Conservation (phyloP, 2,113 vertebrate species). For the Toxostoma redivivum region DNA sequence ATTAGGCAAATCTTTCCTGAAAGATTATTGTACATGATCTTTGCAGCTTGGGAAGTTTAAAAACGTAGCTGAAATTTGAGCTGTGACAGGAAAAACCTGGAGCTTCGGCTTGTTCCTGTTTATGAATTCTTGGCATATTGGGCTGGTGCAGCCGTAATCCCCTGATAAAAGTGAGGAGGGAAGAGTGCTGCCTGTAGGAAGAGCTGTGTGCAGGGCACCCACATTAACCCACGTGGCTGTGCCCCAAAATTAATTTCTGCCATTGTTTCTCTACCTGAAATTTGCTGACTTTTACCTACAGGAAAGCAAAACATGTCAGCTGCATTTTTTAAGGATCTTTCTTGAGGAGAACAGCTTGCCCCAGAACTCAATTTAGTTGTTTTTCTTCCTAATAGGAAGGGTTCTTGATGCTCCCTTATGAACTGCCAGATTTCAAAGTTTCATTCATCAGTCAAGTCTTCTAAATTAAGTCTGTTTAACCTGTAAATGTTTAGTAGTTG, state of each 20-base stretch:
- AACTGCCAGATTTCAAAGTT: neutral
- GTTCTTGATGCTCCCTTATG: neutral
- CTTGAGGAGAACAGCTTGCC: neutral
- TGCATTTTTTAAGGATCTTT: neutral
- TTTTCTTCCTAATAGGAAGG: neutral
- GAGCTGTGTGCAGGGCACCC: neutral
- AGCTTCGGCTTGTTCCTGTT: neutral
- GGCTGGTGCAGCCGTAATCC: neutral
- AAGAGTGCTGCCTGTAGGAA: neutral
- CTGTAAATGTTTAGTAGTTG: neutral
- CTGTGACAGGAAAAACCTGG: neutral
- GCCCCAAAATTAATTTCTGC: neutral
- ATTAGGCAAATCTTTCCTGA: neutral
- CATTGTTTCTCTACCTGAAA: neutral
- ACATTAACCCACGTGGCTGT: rapidly evolving
- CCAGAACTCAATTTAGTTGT: neutral
- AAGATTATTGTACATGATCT: neutral
- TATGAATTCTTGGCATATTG: neutral
- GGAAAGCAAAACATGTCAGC: neutral
- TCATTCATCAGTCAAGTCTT: neutral
- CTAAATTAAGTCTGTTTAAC: neutral
- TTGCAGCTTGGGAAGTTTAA: neutral
- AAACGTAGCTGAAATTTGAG: neutral
- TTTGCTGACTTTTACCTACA: neutral
- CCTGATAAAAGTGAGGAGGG: neutral